These are phyloP conservation scores for Beaufortia kweichowensis DNA, from an alignment of 2,113 vertebrate species.

Conservation along the genomic window DNA sequence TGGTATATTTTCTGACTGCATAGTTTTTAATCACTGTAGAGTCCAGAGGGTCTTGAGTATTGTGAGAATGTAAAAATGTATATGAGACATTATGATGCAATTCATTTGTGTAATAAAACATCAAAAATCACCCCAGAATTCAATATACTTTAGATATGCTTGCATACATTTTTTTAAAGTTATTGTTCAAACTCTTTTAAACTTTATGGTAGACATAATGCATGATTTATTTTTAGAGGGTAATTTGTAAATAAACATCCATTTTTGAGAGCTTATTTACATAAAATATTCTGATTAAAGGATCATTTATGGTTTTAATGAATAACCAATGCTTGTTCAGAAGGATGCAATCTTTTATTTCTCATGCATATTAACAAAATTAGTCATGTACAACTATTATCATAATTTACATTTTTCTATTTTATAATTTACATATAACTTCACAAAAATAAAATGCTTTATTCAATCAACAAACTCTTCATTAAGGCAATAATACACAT, in stretches of 20 bases:
- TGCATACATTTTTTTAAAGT: not conserved
- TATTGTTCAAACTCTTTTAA: not conserved
- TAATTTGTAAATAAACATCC: not conserved
- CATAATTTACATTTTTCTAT: constrained; percentile 1
- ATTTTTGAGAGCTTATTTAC: constrained; percentile 8
- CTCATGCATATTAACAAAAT: constrained; percentile 10
- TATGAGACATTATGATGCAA: not conserved
- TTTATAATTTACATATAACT: not conserved
- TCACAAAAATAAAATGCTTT: too few species aligned
- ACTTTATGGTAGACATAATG: not conserved
- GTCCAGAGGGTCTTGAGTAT: not conserved
- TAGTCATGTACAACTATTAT: not conserved
- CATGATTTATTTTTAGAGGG: not conserved
- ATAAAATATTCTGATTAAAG: not conserved
- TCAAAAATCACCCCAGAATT: not conserved
- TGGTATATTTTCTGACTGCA: not conserved
- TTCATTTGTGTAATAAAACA: not conserved
- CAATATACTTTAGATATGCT: not conserved
- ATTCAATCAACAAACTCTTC: not conserved
- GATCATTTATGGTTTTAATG: not conserved
- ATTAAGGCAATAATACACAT: not conserved
- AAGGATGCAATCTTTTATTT: not conserved
- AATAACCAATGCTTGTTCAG: not conserved
- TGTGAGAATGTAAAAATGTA: constrained; percentile 1
- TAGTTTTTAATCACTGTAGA: too few species aligned